Conservation (phyloP, 2,888 invertebrate species). For the Pyrgus malvae region DNA sequence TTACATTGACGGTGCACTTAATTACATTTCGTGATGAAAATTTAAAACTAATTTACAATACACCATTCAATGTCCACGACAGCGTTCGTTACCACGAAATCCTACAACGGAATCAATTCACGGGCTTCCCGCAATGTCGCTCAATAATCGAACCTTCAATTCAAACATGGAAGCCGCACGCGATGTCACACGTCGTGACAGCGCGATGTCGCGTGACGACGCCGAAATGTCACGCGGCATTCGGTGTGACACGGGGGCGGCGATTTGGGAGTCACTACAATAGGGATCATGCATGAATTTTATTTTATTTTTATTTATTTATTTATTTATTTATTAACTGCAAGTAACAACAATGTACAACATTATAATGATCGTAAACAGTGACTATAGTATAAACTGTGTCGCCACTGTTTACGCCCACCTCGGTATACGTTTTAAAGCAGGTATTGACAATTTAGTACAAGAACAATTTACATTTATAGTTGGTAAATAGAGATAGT, state of each 20-base stretch:
- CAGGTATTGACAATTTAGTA: too few relatives aligned
- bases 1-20: too few relatives aligned
- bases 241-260: conserved; percentile 24
- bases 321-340: too few relatives aligned
- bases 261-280: conserved; percentile 7
- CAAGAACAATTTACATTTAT: too few relatives aligned
- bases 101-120: conserved; percentile 43
- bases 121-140: conserved; percentile 47
- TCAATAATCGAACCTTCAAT: conserved; percentile 71
- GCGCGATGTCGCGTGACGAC: conserved; percentile 64
- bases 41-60: background rate
- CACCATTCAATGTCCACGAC: background rate
- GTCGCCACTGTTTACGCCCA: too few relatives aligned
- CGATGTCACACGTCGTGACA: conserved; percentile 61
- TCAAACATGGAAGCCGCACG: conserved; percentile 58
- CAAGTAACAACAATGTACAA: too few relatives aligned
- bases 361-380: too few relatives aligned
- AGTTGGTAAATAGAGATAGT: too few relatives aligned
- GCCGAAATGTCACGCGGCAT: conserved; percentile 55
- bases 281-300: background rate
- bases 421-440: too few relatives aligned
- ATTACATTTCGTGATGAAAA: too few relatives aligned
- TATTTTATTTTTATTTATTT: too few relatives aligned
- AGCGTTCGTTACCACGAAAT: conserved; percentile 23
- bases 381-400: too few relatives aligned